These are phyloP conservation scores for Drosophila ananassae DNA, from an alignment of 1,140 invertebrate species.

Conservation along the genomic window DNA sequence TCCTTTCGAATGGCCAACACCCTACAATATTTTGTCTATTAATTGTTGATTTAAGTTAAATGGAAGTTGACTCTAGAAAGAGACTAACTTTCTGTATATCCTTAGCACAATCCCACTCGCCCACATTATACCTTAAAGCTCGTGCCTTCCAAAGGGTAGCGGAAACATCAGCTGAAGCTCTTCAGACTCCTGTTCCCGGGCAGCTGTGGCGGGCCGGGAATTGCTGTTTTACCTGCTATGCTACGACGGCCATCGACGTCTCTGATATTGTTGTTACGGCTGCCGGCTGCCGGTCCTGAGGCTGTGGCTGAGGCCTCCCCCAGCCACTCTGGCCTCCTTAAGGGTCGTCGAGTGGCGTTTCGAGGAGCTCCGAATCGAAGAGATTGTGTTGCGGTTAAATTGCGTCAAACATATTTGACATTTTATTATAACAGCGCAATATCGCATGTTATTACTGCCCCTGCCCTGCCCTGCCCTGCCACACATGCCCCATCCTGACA, in stretches of 20 bases:
- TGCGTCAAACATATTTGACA: conserved; percentile 82
- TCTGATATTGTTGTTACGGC: conserved; percentile 17
- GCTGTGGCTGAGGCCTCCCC: too few relatives aligned
- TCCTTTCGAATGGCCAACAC: background rate
- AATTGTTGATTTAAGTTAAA: too few relatives aligned
- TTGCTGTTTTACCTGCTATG: conserved; percentile 73
- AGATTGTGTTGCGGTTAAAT: conserved; percentile 78
- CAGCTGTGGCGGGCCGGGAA: conserved; percentile 31
- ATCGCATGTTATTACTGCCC: conserved; percentile 29
- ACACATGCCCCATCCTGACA: conserved; percentile 10
- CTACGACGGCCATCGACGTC: conserved; percentile 40
- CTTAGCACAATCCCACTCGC: background rate
- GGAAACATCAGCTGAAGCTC: background rate
- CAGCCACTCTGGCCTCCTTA: conserved; percentile 30
- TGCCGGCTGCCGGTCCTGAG: conserved; percentile 19
- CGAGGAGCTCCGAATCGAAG: conserved; percentile 28
- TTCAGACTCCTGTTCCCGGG: conserved; percentile 1
- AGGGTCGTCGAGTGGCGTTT: conserved; percentile 65
- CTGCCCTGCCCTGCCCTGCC: conserved; percentile 2
- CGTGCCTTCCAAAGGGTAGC: background rate
- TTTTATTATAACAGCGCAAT: conserved; percentile 72
- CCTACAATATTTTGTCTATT: background rate
- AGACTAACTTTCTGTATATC: too few relatives aligned
- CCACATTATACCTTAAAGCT: background rate
- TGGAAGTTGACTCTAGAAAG: too few relatives aligned